These are phyloP conservation scores for Brachyrhaphis roseni DNA, from an alignment of 2,797 vertebrate species.

Conservation along the genomic window DNA sequence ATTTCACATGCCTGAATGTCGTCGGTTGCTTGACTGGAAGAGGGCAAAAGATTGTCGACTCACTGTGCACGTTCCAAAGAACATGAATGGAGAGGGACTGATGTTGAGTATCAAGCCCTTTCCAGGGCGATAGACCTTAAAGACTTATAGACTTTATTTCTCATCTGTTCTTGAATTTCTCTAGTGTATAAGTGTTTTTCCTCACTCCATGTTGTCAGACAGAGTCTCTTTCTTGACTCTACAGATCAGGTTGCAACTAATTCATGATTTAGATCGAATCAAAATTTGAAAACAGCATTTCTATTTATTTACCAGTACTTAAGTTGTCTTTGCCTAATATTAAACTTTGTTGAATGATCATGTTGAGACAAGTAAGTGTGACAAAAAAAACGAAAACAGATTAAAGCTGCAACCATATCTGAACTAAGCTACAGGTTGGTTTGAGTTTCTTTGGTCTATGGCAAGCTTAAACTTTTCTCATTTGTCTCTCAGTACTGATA, in stretches of 20 bases:
- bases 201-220: background rate
- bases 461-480: background rate
- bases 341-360: background rate
- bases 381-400: background rate
- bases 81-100: background rate
- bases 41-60: background rate
- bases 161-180: background rate
- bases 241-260: background rate
- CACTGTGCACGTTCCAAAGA: background rate
- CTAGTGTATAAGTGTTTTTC: background rate
- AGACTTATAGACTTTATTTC: background rate
- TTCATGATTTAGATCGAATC: background rate
- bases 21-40: background rate
- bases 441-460: background rate
- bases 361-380: background rate
- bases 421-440: background rate
- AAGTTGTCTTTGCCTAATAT: background rate
- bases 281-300: background rate
- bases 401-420: background rate
- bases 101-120: background rate
- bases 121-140: background rate
- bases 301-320: background rate
- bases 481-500: constrained; percentile 48
- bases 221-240: background rate
- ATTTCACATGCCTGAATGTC: background rate